Evolutionary conservation across 2,797 vertebrate genomes (phyloP).

Genomic region (Trachurus trachurus): DNA sequence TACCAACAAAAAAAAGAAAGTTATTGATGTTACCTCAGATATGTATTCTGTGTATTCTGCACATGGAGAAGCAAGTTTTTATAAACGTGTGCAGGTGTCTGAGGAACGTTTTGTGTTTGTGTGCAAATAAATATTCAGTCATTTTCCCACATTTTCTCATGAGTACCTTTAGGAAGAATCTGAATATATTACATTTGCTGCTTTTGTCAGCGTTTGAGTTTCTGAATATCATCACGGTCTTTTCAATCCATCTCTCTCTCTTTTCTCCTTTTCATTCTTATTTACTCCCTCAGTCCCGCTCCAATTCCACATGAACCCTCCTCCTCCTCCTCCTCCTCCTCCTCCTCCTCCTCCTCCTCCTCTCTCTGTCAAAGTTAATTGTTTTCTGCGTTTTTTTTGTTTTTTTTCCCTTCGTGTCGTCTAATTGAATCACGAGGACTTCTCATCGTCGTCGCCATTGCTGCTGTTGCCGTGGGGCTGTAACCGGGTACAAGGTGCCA

Average conservation of each 20-base stretch:
- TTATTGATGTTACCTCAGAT: neutral
- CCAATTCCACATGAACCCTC: constrained; percentile 52
- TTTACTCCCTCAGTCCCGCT: constrained; percentile 51
- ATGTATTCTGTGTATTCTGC: too few species aligned
- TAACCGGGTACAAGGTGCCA: constrained; percentile 57
- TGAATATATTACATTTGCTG: neutral
- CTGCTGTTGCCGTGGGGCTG: constrained; percentile 50
- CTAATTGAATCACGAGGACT: constrained; percentile 67
- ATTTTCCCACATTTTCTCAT: neutral
- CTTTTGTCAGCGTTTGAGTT: neutral
- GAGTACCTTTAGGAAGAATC: neutral
- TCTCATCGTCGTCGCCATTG: constrained; percentile 49
- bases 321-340: neutral
- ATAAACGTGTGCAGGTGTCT: constrained; percentile 19
- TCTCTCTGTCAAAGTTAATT: constrained; percentile 68
- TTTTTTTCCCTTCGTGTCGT: constrained; percentile 45
- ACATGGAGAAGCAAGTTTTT: neutral
- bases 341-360: neutral
- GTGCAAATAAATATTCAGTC: neutral
- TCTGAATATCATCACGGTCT: neutral
- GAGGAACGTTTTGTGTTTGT: constrained; percentile 24
- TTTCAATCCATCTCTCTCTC: constrained; percentile 22
- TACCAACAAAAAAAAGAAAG: too few species aligned
- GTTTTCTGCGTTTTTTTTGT: constrained; percentile 42
- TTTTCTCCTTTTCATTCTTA: constrained; percentile 7